Percentiles rank a stretch among this genome's conserved stretches.
phyloP scores from a whole-genome alignment of 2,797 vertebrate genomes.

The Poecilia velifera region DNA sequence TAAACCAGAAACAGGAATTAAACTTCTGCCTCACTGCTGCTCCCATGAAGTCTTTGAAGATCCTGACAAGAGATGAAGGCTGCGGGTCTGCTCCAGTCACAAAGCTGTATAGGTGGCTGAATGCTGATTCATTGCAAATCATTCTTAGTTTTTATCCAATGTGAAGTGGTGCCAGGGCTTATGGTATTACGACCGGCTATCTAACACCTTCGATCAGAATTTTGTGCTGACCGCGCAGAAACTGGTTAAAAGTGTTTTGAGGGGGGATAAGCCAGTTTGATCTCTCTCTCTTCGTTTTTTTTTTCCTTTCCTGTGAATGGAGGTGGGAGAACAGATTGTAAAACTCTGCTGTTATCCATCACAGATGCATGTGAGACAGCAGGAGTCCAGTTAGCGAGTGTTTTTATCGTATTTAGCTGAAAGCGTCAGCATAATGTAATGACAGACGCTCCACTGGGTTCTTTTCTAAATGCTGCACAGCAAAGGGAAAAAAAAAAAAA shows the following conservation, averaged over 20 bases:
- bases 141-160: constrained; percentile 56
- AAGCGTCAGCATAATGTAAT: constrained; percentile 62
- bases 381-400: constrained; percentile 55
- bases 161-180: constrained; percentile 63
- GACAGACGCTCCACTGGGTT: constrained; percentile 50
- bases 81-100: constrained; percentile 41
- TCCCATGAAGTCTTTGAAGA: constrained; percentile 11
- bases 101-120: constrained; percentile 50
- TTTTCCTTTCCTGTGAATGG: constrained; percentile 20
- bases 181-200: constrained; percentile 47
- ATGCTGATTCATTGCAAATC: constrained; percentile 68
- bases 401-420: constrained; percentile 56
- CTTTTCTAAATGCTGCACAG: constrained; percentile 38
- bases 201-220: constrained; percentile 63
- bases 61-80: constrained; percentile 31
- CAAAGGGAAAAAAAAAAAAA: constrained; percentile 10
- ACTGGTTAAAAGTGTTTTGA: constrained; percentile 41
- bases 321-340: constrained; percentile 71
- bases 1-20: constrained; percentile 1
- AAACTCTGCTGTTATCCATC: constrained; percentile 70
- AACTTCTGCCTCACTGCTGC: constrained; percentile 12
- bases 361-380: constrained; percentile 57
- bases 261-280: constrained; percentile 61
- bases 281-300: constrained; percentile 19
- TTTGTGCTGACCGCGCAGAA: constrained; percentile 73